phyloP scores from a whole-genome alignment of 2,888 invertebrate genomes.

The Fabriciana adippe region DNA sequence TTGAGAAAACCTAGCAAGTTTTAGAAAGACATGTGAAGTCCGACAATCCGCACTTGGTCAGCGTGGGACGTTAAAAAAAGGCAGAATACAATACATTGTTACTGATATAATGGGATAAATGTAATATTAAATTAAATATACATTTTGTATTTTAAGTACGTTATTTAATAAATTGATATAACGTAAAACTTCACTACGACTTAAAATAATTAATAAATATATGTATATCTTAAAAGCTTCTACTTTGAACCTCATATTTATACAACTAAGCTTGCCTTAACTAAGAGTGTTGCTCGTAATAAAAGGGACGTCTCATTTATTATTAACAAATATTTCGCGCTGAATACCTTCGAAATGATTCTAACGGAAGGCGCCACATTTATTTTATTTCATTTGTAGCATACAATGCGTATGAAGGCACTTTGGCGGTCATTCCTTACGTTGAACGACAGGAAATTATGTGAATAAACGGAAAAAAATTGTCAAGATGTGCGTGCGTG shows the following conservation, averaged over 20 bases:
- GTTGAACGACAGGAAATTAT: conserved; percentile 63
- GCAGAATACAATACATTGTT: too few species aligned
- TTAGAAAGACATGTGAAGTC: too few species aligned
- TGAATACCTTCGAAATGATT: conserved; percentile 61
- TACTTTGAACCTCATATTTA: conserved; percentile 48
- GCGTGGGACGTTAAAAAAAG: too few species aligned
- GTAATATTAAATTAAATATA: too few species aligned
- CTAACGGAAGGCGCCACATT: conserved; percentile 78
- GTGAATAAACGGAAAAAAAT: conserved; percentile 39
- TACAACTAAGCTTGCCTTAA: conserved; percentile 60
- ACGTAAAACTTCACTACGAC: too few species aligned
- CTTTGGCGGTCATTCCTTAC: conserved; percentile 60
- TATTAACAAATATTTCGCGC: conserved; percentile 81
- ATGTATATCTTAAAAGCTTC: conserved; percentile 20
- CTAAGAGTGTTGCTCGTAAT: conserved; percentile 68
- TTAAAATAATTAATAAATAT: neutral
- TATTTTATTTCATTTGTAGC: conserved; percentile 69
- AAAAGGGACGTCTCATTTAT: conserved; percentile 81
- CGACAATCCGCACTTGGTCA: too few species aligned
- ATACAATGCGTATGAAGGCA: conserved; percentile 55
- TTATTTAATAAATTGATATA: too few species aligned
- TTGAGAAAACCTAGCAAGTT: too few species aligned
- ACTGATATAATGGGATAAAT: neutral
- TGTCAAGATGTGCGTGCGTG: conserved; percentile 30
- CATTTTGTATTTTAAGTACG: too few species aligned